Conservation (phyloP, 2,113 vertebrate species). For the Rhabdornis inornatus region DNA sequence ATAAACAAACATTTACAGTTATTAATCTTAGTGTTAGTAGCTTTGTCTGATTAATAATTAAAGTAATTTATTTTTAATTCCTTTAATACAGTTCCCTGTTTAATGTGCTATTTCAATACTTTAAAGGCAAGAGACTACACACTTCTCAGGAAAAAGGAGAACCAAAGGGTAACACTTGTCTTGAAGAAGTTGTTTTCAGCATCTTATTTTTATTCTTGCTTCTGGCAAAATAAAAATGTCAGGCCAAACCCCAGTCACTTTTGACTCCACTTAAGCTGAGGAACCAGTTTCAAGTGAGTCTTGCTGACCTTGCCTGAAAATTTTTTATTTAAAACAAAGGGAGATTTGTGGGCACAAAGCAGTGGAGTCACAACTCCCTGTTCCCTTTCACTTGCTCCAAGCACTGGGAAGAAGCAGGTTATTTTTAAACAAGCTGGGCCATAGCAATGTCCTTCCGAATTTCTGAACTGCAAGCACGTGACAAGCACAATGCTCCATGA, state of each 20-base stretch:
- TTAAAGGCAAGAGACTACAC: not conserved
- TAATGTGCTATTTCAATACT: not conserved
- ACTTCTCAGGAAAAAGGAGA: not conserved
- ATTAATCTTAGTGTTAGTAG: not conserved
- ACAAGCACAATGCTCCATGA: not conserved
- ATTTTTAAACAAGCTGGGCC: slow-evolving; percentile 3
- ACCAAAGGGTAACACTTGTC: not conserved
- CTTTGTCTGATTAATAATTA: not conserved
- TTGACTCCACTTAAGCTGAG: slow-evolving; percentile 6
- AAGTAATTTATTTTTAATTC: not conserved
- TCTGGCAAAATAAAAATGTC: slow-evolving; percentile 6
- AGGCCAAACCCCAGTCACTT: slow-evolving; percentile 17
- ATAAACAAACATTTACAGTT: not conserved
- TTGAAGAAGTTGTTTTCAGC: not conserved
- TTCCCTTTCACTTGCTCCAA: not conserved
- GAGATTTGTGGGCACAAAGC: not conserved
- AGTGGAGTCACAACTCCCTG: not conserved
- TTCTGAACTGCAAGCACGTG: not conserved
- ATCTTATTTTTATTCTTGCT: slow-evolving; percentile 21
- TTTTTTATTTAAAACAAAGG: not conserved
- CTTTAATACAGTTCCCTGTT: not conserved
- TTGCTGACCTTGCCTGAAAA: not conserved
- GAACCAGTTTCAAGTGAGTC: slow-evolving; percentile 20
- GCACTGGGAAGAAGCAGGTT: not conserved
- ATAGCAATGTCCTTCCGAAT: not conserved